Evolutionary conservation across 2,888 invertebrate species (phyloP).

Genomic region (Tetranychus piercei): DNA sequence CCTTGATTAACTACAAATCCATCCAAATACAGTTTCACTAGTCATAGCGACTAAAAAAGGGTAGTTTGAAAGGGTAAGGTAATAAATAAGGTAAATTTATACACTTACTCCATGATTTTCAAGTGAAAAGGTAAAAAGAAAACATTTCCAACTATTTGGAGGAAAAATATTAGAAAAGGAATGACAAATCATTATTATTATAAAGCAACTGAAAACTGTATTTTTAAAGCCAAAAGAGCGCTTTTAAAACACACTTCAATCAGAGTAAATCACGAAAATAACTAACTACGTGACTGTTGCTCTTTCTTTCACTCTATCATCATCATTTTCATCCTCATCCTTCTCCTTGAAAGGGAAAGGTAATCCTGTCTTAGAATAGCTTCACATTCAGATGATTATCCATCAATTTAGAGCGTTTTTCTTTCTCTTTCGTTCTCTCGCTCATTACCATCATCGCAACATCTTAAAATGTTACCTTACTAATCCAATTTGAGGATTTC

Average conservation of each 20-base stretch:
- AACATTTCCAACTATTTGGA: background rate
- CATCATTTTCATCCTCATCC: background rate
- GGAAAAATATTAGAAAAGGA: background rate
- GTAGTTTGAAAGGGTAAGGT: too few species aligned
- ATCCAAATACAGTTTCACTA: too few species aligned
- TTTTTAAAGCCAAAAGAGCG: background rate
- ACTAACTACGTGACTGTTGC: background rate
- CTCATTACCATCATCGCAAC: background rate
- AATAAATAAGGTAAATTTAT: too few species aligned
- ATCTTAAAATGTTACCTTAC: background rate
- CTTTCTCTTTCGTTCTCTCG: background rate
- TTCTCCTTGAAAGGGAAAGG: background rate
- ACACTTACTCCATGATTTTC: too few species aligned
- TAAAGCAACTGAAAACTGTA: background rate
- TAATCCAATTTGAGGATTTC: background rate
- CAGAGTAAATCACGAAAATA: background rate
- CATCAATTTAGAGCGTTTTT: background rate
- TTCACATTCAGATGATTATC: too few species aligned
- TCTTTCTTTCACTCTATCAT: slow-evolving; percentile 12
- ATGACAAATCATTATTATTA: background rate
- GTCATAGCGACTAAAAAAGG: too few species aligned
- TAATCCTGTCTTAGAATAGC: background rate
- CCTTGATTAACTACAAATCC: background rate
- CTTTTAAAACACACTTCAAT: background rate
- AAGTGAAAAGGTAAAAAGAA: background rate